Evolutionary conservation across 2,113 vertebrate genomes (phyloP), one percentile per base, ranked within the genome.

Genomic region (Bubo bubo): DNA sequence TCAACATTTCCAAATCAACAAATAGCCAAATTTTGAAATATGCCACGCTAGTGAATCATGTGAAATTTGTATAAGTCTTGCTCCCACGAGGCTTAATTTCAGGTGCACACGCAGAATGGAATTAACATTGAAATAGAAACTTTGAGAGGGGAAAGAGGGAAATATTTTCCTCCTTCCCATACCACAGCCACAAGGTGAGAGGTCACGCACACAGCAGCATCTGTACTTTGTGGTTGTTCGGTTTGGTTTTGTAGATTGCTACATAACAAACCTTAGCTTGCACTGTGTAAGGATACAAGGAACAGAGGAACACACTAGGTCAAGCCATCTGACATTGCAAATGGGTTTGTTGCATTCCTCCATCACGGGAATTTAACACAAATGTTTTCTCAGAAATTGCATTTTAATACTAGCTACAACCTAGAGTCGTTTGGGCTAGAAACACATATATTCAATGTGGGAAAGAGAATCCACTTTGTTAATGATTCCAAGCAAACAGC

Each of bases 401-500:
- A 37, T 17, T 79, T 86, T 22, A 93, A 22, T 18, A 27, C 8
- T 13, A 58, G 16, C 22, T 34, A 32, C 23, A 86, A 14, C 37
- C 19, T 21, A 7, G 14, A 37, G 26, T 22, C 4, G 72, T 39
- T 27, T 59, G 74, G 18, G 7, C 35, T 8, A 49, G 45, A 84
- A 47, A 16, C 0, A 12, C 26, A 5, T 8, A 16, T 5, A 60
- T 8, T 34, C 39, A 49, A 14, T 0, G 0, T 1, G 7, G 17
- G 1, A 79, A 86, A 68, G 5, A 9, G 15, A 60, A 75, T 11
- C 22, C 32, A 22, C 37, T 73, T 37, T 14, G 4, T 39, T 47
- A 12, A 5, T 8, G 8, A 86, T 13, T 41, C 34, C 6, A 12
- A 93, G 14, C 63, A 55, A 95, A 20, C 3, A 6, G 3, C 39